Percentiles rank a stretch among this genome's conserved stretches.
These are phyloP conservation scores for Labroides dimidiatus DNA, from an alignment of 2,797 vertebrate species.

Conservation along the genomic window DNA sequence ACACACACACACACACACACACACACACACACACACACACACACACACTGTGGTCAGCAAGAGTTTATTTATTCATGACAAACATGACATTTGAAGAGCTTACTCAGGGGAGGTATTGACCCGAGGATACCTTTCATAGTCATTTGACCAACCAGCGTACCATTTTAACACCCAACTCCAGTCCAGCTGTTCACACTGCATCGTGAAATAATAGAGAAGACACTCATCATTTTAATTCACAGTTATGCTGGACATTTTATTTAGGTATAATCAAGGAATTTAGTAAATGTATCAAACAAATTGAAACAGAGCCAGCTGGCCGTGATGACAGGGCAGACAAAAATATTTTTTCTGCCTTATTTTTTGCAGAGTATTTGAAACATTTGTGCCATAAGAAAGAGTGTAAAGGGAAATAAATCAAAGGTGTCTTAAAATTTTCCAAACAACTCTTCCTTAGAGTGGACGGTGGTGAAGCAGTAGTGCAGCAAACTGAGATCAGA, in stretches of 20 bases:
- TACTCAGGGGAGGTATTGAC: constrained; percentile 41
- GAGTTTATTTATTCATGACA: constrained; percentile 61
- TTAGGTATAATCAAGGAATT: background rate
- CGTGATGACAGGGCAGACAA: background rate
- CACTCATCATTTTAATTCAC: background rate
- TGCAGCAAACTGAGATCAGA: background rate
- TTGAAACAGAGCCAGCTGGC: constrained; percentile 4
- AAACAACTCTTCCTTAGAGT: constrained; percentile 11
- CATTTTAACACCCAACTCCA: constrained; percentile 5
- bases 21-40: constrained; percentile 1
- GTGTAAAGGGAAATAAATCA: constrained; percentile 20
- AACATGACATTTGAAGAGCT: constrained; percentile 53
- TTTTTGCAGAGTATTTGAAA: background rate
- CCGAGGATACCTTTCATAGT: constrained; percentile 31
- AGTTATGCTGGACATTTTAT: background rate
- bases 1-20: no score
- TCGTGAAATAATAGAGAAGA: background rate
- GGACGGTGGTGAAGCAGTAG: background rate
- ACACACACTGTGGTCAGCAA: constrained; percentile 8
- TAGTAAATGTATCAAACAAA: background rate
- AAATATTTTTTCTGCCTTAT: background rate
- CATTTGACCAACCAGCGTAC: constrained; percentile 24
- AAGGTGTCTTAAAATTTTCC: constrained; percentile 22
- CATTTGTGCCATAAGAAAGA: background rate
- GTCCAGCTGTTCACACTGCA: background rate